Percentiles rank a stretch among this genome's conserved stretches.
Conservation (phyloP, 1,140 invertebrate species). For the Paramacrobiotus metropolitanus region DNA sequence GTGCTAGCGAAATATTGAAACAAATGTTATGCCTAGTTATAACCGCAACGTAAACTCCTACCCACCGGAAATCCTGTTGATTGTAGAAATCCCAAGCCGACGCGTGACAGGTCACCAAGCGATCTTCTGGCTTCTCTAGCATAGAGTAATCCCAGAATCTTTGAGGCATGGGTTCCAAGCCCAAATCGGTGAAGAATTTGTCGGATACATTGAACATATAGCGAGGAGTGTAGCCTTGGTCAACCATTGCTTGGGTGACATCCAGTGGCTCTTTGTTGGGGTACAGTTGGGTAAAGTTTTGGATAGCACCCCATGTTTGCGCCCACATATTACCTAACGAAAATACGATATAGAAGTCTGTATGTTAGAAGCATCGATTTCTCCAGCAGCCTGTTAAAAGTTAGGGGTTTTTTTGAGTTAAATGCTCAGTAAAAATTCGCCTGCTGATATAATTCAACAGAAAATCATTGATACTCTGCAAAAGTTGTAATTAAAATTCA, state of each 20-base stretch:
- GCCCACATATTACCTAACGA: slow-evolving; percentile 48
- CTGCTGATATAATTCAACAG: no score
- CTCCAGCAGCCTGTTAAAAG: no score
- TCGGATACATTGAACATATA: background rate
- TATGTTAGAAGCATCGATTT: no score
- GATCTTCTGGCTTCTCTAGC: slow-evolving; percentile 24
- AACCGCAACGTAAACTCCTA: background rate
- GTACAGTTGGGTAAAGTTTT: slow-evolving; percentile 50
- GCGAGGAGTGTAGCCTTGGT: slow-evolving; percentile 39
- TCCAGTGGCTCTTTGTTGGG: slow-evolving; percentile 43
- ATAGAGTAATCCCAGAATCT: background rate
- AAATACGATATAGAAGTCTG: no score
- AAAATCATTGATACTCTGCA: no score
- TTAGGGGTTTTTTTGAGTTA: no score
- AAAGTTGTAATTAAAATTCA: background rate
- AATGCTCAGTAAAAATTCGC: no score
- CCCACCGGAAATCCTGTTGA: slow-evolving; percentile 47
- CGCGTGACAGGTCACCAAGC: slow-evolving; percentile 53
- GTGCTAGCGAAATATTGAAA: background rate
- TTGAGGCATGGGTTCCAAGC: background rate
- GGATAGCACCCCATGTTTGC: slow-evolving; percentile 60
- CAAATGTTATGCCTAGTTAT: background rate
- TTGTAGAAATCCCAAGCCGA: slow-evolving; percentile 76
- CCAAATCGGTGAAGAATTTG: background rate
- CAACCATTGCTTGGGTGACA: slow-evolving; percentile 41